These are phyloP conservation scores for Argyra leucocephala DNA, from an alignment of 2,888 invertebrate species.

Conservation along the genomic window DNA sequence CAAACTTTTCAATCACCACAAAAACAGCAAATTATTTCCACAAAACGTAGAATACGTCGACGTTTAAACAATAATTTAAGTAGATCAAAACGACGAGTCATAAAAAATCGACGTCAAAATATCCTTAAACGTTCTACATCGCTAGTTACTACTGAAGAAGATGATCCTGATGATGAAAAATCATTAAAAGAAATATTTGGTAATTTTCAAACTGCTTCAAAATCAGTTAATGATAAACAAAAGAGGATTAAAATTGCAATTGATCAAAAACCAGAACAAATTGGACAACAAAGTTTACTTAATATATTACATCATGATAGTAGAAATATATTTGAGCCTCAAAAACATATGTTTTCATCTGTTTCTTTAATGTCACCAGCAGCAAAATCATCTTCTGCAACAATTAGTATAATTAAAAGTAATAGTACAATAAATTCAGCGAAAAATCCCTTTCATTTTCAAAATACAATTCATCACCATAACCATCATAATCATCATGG, in stretches of 20 bases:
- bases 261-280: neutral
- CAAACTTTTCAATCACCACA: neutral
- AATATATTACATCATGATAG: neutral
- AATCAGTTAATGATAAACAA: neutral
- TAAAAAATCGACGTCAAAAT: neutral
- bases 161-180: neutral
- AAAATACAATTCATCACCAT: neutral
- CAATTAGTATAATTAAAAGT: neutral
- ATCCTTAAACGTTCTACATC: neutral
- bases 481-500: neutral
- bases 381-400: neutral
- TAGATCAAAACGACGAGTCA: neutral
- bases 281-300: neutral
- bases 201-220: neutral
- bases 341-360: neutral
- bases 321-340: neutral
- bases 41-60: neutral
- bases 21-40: neutral
- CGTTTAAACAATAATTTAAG: neutral
- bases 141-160: neutral
- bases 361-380: neutral
- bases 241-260: neutral
- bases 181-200: neutral
- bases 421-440: neutral
- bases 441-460: constrained; percentile 7